A percentile compares a stretch with the other conserved stretches of the same genome.
phyloP scores from a whole-genome alignment of 2,888 invertebrate genomes.

The Dryocosmus kuriphilus region DNA sequence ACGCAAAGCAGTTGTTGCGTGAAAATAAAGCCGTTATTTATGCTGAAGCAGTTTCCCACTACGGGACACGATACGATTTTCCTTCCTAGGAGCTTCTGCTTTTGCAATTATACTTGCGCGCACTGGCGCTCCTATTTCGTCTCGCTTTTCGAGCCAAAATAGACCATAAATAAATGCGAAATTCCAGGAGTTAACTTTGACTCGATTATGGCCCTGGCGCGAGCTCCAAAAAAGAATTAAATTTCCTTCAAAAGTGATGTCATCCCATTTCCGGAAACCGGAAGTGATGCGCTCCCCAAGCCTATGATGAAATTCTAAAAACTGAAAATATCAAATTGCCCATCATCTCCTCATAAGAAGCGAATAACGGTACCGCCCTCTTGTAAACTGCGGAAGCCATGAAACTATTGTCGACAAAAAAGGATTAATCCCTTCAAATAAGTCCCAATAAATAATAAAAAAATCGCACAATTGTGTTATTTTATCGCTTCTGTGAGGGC shows the following conservation, averaged over 20 bases:
- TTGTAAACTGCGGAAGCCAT: background rate
- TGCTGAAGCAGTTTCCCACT: constrained; percentile 43
- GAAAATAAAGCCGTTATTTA: constrained; percentile 71
- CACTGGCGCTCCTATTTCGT: background rate
- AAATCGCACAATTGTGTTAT: constrained; percentile 9
- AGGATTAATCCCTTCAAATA: background rate
- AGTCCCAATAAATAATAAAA: background rate
- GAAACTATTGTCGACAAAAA: constrained; percentile 3
- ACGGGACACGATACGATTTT: constrained; percentile 22
- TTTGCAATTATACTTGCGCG: background rate
- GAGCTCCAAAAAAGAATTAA: background rate
- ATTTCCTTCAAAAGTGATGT: background rate
- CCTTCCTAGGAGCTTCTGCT: background rate
- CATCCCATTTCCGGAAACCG: background rate
- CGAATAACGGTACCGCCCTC: background rate
- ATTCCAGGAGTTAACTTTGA: background rate
- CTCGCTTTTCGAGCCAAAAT: background rate
- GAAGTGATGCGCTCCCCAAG: background rate
- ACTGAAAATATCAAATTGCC: background rate
- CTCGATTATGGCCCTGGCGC: background rate
- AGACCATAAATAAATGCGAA: constrained; percentile 19
- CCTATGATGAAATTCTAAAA: background rate
- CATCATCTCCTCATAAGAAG: background rate
- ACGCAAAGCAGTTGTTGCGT: constrained; percentile 63
- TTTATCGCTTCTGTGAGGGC: background rate